Evolutionary conservation across 2,797 vertebrate genomes (phyloP), one percentile per base, ranked within the genome.

Genomic region (Vipera latastei): DNA sequence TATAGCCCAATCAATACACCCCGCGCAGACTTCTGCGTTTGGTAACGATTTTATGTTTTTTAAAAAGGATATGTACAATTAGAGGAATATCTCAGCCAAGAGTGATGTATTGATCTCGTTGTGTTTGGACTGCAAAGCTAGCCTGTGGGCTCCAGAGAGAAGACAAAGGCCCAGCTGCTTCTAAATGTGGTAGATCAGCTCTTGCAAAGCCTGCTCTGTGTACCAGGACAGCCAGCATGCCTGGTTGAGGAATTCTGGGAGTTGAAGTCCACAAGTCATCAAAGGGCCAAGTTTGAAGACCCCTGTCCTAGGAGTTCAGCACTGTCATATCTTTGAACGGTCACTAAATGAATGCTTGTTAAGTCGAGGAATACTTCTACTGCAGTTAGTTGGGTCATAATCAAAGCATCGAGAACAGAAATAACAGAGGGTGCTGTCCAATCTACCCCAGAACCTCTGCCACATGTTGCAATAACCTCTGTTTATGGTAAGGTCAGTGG

Each of bases 61-160:
- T 78, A 91, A 94, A 61, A 94, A 92, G 12, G 44, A 94, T n/a
- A 91, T 32, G 61, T n/a, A 51, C 89, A 90, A 94, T 90, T 92
- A 65, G 95, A 91, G 69, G 59, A 13, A 44, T 94, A 94, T 93
- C 78, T 86, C 38, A 56, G 25, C 65, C 85, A 85, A 44, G 6
- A 2, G 22, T 60, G 7, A 18, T 91, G 22, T 25, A n/a, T 89
- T 61, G 93, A 92, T 78, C n/a, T 32, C 38, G 90, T 78, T 94
- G 93, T 25, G 14, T 83, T 20, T 20, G 44, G 59, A 20, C 93
- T 26, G 73, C 95, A 89, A 88, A 91, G 92, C 83, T 25, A 59
- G 7, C 8, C 7, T 88, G 0, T 22, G 32, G 93, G 91, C 85
- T 91, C 65, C 86, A 9, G 90, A 63, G 86, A 55, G 92, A 89